phyloP scores from a whole-genome alignment of 1,140 invertebrate genomes.

The Rhynchophorus ferrugineus region DNA sequence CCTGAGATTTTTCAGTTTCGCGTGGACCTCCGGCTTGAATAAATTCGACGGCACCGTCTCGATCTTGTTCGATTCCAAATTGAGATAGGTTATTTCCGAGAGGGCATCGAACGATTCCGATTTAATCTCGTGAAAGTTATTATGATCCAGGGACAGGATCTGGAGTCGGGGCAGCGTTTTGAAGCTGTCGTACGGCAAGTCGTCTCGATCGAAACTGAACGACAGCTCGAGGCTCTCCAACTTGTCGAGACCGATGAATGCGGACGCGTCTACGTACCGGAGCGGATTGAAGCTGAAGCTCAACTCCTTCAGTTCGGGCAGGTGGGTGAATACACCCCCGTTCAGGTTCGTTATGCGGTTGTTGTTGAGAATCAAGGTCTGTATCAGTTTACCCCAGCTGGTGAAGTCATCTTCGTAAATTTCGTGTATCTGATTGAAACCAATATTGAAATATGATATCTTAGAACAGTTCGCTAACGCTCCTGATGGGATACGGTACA shows the following conservation, averaged over 20 bases:
- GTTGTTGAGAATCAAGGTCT: slow-evolving; percentile 75
- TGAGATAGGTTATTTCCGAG: slow-evolving; percentile 69
- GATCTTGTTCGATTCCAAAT: slow-evolving; percentile 78
- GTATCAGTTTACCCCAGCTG: slow-evolving; percentile 73
- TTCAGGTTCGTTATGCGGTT: slow-evolving; percentile 73
- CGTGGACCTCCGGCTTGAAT: slow-evolving; percentile 60
- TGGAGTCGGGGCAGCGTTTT: slow-evolving; percentile 62
- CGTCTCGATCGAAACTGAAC: slow-evolving; percentile 70
- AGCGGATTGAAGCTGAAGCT: slow-evolving; percentile 85
- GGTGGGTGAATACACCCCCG: slow-evolving; percentile 60
- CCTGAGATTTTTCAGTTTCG: slow-evolving; percentile 67
- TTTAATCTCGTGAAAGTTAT: slow-evolving; percentile 67
- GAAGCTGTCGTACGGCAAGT: slow-evolving; percentile 66
- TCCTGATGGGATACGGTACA: slow-evolving; percentile 60
- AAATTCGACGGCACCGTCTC: slow-evolving; percentile 52
- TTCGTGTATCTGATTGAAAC: slow-evolving; percentile 75
- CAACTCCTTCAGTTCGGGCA: slow-evolving; percentile 69
- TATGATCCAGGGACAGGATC: slow-evolving; percentile 84
- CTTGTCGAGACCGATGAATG: slow-evolving; percentile 65
- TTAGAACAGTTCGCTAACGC: slow-evolving; percentile 60
- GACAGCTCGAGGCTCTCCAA: slow-evolving; percentile 78
- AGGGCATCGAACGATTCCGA: slow-evolving; percentile 52
- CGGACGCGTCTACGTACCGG: slow-evolving; percentile 63
- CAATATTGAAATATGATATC: slow-evolving; percentile 75
- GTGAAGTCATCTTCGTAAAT: slow-evolving; percentile 65